phyloP scores from a whole-genome alignment of 2,888 invertebrate species.

The Ophion obscuratus region DNA sequence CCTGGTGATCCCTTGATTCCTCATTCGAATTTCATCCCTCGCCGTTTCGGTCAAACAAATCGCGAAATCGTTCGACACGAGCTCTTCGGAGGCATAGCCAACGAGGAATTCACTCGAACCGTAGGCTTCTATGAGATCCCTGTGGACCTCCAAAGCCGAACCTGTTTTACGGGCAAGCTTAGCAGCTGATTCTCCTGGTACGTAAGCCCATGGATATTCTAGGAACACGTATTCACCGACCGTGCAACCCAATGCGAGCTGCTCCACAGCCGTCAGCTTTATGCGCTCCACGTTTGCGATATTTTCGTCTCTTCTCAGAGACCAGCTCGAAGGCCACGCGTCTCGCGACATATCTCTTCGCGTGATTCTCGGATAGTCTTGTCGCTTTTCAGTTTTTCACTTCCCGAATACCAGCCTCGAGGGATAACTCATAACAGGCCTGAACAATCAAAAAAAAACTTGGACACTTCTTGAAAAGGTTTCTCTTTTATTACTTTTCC shows the following conservation, averaged over 20 bases:
- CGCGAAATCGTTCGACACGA: constrained; percentile 88
- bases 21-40: constrained; percentile 80
- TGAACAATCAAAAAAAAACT: not conserved
- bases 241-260: constrained; percentile 75
- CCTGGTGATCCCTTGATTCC: constrained; percentile 73
- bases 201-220: constrained; percentile 81
- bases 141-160: constrained; percentile 71
- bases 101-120: constrained; percentile 83
- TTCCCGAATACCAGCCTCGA: not conserved
- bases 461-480: not conserved
- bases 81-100: constrained; percentile 88
- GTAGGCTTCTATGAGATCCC: constrained; percentile 71
- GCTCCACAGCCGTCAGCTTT: constrained; percentile 71
- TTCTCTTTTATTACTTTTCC: no score
- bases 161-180: constrained; percentile 61
- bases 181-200: constrained; percentile 68
- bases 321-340: constrained; percentile 73
- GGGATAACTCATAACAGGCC: no score
- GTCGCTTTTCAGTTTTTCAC: not conserved
- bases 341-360: constrained; percentile 68
- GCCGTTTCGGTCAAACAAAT: constrained; percentile 87
- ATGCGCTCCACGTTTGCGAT: constrained; percentile 75
- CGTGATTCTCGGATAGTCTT: not conserved
- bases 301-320: constrained; percentile 73
- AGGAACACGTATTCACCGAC: constrained; percentile 78